These are phyloP conservation scores for Passer domesticus DNA, from an alignment of 2,113 vertebrate species.

Conservation along the genomic window DNA sequence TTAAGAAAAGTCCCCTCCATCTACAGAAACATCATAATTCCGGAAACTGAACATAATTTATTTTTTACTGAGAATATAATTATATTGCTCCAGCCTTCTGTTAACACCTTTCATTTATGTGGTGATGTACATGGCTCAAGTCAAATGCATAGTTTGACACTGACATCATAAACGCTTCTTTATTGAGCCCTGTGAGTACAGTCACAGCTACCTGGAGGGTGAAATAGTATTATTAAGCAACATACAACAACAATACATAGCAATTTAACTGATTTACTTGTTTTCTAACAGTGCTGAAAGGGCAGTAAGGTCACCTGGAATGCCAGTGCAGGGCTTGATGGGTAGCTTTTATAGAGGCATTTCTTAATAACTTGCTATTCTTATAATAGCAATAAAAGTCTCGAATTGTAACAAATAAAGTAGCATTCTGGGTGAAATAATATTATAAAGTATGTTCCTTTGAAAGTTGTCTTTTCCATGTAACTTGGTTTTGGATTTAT, in stretches of 20 bases:
- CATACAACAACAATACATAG: neutral
- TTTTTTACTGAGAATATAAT: neutral
- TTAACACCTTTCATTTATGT: neutral
- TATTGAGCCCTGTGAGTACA: neutral
- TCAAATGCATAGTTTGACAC: neutral
- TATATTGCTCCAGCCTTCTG: neutral
- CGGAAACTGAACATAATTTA: neutral
- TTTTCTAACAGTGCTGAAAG: slow-evolving; percentile 15
- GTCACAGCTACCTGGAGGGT: neutral
- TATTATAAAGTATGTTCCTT: neutral
- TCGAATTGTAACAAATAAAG: neutral
- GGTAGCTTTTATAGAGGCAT: neutral
- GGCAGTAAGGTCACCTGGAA: neutral
- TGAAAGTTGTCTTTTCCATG: neutral
- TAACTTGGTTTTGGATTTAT: slow-evolving; percentile 42
- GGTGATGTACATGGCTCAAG: neutral
- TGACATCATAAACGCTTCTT: neutral
- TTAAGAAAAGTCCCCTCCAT: neutral
- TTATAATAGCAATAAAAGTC: neutral
- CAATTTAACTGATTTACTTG: slow-evolving; percentile 40
- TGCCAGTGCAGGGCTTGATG: neutral
- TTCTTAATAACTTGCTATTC: slow-evolving; percentile 5
- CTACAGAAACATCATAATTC: neutral
- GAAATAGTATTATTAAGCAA: slow-evolving; percentile 1
- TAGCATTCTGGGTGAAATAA: neutral